These are phyloP conservation scores for Ophraella communa DNA, from an alignment of 2,888 invertebrate species.

Conservation along the genomic window DNA sequence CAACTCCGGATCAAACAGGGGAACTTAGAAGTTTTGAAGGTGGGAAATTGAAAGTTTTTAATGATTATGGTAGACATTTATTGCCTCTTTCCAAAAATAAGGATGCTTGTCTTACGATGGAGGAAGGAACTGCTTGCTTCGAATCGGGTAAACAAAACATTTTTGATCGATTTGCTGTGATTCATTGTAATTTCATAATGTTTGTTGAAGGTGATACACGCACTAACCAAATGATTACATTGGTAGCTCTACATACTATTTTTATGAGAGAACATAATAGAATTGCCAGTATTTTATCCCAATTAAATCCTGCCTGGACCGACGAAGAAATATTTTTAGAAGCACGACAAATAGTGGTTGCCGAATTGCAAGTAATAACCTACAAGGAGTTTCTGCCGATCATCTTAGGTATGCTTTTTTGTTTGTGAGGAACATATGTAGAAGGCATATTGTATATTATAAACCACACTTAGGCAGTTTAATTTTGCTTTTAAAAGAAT, in stretches of 20 bases:
- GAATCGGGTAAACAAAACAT: constrained; percentile 63
- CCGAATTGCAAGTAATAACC: constrained; percentile 78
- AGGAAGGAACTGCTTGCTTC: constrained; percentile 72
- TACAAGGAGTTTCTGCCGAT: constrained; percentile 84
- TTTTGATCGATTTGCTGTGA: neutral
- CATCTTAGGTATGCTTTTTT: constrained; percentile 67
- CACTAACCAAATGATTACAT: constrained; percentile 78
- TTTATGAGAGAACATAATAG: constrained; percentile 84
- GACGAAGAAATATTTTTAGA: constrained; percentile 79
- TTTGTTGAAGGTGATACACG: constrained; percentile 71
- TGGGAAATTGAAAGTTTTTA: constrained; percentile 70
- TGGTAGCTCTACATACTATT: constrained; percentile 75
- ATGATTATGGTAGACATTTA: constrained; percentile 70
- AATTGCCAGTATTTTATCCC: constrained; percentile 67
- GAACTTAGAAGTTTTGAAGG: constrained; percentile 67
- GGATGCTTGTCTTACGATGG: constrained; percentile 69
- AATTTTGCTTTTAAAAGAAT: no score
- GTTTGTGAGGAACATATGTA: no score
- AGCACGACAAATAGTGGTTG: constrained; percentile 74
- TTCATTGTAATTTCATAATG: neutral
- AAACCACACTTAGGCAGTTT: no score
- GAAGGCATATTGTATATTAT: no score
- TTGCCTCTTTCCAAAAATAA: constrained; percentile 69
- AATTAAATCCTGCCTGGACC: constrained; percentile 76
- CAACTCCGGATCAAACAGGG: constrained; percentile 64